Percentiles rank a stretch among this genome's conserved stretches.
Conservation (phyloP, 2,888 invertebrate genomes). For the Bedellia somnulentella region DNA sequence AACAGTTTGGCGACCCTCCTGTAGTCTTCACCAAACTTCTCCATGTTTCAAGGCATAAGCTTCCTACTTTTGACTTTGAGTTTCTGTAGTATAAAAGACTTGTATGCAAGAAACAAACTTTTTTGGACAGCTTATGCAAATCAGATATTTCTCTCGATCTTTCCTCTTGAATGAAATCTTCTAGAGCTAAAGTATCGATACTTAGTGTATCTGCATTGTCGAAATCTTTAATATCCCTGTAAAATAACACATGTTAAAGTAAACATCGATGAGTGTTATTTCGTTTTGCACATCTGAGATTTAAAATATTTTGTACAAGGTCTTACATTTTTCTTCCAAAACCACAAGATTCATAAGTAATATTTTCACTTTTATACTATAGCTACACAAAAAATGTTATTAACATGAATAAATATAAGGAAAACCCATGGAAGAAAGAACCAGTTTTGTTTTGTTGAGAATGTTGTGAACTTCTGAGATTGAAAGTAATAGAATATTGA, state of each 20-base stretch:
- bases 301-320: no score
- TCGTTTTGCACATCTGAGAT: no score
- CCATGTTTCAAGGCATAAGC: slow-evolving; percentile 41
- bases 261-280: no score
- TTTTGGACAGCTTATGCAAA: slow-evolving; percentile 31
- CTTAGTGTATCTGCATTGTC: slow-evolving; percentile 36
- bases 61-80: slow-evolving; percentile 31
- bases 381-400: no score
- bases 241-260: not conserved
- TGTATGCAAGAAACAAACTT: slow-evolving; percentile 37
- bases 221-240: slow-evolving; percentile 16
- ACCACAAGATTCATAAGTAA: no score
- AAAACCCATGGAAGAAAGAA: no score
- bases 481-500: no score
- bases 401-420: no score
- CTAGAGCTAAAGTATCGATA: slow-evolving; percentile 36
- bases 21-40: slow-evolving; percentile 33
- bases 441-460: no score
- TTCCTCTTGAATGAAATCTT: slow-evolving; percentile 31
- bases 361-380: no score
- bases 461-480: no score
- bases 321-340: no score
- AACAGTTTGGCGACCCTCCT: slow-evolving; percentile 39
- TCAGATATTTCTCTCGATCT: slow-evolving; percentile 31
- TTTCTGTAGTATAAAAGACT: slow-evolving; percentile 42